phyloP scores from a whole-genome alignment of 2,113 vertebrate genomes.

The Microcebus lehilahytsara region DNA sequence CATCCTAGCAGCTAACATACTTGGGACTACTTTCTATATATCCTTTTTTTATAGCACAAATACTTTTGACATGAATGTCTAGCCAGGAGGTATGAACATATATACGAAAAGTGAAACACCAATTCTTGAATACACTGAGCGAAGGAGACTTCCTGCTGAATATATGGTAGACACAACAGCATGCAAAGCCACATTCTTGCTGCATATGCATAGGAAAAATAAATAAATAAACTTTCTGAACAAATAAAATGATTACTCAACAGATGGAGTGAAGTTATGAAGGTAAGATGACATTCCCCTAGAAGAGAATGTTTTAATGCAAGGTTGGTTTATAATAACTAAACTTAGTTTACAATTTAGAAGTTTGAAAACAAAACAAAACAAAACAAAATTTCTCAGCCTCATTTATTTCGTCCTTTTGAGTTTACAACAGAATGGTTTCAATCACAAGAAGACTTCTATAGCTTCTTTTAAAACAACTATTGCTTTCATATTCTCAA shows the following conservation, averaged over 20 bases:
- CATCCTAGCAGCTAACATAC: background rate
- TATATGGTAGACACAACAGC: background rate
- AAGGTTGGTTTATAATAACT: background rate
- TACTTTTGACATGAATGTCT: background rate
- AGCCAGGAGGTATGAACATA: background rate
- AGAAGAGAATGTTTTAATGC: background rate
- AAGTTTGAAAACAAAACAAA: slow-evolving; percentile 26
- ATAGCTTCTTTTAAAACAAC: background rate
- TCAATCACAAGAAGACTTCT: background rate
- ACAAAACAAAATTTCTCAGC: background rate
- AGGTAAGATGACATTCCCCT: background rate
- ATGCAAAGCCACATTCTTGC: background rate
- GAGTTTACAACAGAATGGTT: background rate
- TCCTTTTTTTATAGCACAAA: background rate
- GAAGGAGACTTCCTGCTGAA: background rate
- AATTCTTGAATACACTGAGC: background rate
- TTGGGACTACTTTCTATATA: background rate
- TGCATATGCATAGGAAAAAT: background rate
- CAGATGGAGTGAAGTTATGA: background rate
- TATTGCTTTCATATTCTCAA: background rate
- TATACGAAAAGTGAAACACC: background rate
- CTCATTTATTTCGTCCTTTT: background rate
- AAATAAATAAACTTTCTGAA: background rate
- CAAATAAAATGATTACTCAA: background rate
- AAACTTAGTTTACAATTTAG: background rate